Conservation (phyloP, 2,113 vertebrate species). For the Callaeas wilsoni region DNA sequence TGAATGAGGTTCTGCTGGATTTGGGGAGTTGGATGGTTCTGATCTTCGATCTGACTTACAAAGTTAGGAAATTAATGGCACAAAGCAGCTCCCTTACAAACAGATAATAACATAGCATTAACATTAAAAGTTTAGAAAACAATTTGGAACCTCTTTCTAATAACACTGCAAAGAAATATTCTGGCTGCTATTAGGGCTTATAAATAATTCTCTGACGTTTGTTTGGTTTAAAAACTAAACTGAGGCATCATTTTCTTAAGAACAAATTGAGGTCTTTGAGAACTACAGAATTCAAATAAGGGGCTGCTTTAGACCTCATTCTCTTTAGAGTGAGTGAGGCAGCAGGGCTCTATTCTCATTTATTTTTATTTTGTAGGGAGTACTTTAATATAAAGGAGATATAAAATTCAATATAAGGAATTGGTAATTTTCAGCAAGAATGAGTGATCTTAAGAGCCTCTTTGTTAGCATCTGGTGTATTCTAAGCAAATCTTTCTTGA, state of each 20-base stretch:
- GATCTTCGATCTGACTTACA: background rate
- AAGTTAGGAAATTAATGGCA: background rate
- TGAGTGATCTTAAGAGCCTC: background rate
- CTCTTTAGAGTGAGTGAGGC: background rate
- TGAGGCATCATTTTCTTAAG: background rate
- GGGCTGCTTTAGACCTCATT: background rate
- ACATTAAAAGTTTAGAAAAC: background rate
- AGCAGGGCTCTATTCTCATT: background rate
- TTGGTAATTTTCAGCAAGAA: background rate
- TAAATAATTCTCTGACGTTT: background rate
- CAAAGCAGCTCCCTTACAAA: background rate
- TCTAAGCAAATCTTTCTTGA: background rate
- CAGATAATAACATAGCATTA: background rate
- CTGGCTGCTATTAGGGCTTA: background rate
- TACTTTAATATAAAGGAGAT: background rate
- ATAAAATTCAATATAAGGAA: background rate
- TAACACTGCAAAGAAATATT: background rate
- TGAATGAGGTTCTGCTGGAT: slow-evolving; percentile 32
- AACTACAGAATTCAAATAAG: background rate
- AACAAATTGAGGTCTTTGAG: background rate
- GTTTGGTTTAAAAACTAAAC: background rate
- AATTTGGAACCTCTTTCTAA: background rate
- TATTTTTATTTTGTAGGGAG: background rate
- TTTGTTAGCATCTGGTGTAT: background rate
- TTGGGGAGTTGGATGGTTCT: slow-evolving; percentile 27